These are phyloP conservation scores for Oncorhynchus clarkii DNA, from an alignment of 2,113 vertebrate genomes.

Conservation along the genomic window DNA sequence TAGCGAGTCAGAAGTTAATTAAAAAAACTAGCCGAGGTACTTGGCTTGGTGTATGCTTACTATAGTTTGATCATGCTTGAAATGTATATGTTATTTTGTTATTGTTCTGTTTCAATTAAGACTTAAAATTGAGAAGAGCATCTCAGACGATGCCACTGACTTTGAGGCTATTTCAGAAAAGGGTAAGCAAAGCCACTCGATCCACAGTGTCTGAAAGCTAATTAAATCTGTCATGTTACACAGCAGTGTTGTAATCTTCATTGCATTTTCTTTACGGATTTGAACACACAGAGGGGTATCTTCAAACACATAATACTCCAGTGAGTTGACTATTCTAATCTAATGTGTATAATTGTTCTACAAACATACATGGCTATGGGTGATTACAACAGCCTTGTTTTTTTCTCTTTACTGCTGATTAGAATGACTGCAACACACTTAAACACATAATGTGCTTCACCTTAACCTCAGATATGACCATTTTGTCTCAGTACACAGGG, in stretches of 20 bases:
- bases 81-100: conserved; percentile 1
- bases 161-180: conserved; percentile 84
- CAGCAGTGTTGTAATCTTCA: conserved; percentile 21
- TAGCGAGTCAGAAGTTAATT: too few species aligned
- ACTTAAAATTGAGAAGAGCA: conserved; percentile 86
- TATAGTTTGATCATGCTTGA: background rate
- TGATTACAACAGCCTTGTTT: background rate
- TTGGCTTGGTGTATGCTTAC: background rate
- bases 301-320: conserved; percentile 84
- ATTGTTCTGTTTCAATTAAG: conserved; percentile 73
- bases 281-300: conserved; percentile 80
- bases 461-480: conserved; percentile 85
- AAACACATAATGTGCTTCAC: conserved; percentile 72
- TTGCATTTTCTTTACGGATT: conserved; percentile 76
- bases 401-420: conserved; percentile 72
- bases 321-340: conserved; percentile 72
- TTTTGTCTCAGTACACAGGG: conserved; percentile 87
- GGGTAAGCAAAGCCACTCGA: conserved; percentile 70
- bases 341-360: background rate
- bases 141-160: conserved; percentile 74
- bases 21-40: too few species aligned
- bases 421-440: conserved; percentile 80
- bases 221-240: background rate
- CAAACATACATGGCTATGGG: background rate
- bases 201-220: background rate